These are phyloP conservation scores for Polypedilum vanderplanki DNA, from an alignment of 1,140 invertebrate species.

Conservation along the genomic window DNA sequence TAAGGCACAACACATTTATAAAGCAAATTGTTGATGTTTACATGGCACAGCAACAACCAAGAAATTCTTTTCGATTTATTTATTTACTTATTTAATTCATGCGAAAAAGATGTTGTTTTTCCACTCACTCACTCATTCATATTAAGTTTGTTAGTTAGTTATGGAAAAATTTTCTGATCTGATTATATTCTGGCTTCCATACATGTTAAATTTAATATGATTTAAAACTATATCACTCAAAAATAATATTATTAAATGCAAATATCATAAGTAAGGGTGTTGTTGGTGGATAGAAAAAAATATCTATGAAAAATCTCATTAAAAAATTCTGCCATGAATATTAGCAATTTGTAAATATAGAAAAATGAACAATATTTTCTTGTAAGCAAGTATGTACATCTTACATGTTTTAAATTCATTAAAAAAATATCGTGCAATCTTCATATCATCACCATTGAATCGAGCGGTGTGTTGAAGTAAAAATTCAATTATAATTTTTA, in stretches of 20 bases:
- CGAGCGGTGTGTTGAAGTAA: no score
- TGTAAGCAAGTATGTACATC: background rate
- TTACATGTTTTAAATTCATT: no score
- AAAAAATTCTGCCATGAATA: no score
- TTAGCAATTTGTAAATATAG: background rate
- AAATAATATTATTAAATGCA: slow-evolving; percentile 20
- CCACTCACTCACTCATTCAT: background rate
- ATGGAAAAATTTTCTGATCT: no score
- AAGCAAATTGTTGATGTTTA: slow-evolving; percentile 9
- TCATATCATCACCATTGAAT: no score
- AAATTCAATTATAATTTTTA: no score
- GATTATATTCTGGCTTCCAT: no score
- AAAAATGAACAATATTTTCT: background rate
- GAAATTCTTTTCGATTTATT: no score
- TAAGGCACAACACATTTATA: background rate
- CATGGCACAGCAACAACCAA: background rate
- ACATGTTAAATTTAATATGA: background rate
- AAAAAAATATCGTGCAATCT: no score
- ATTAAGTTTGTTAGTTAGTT: no score
- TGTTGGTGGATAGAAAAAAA: background rate
- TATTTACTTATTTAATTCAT: slow-evolving; percentile 7
- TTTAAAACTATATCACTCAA: slow-evolving; percentile 19
- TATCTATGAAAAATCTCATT: background rate
- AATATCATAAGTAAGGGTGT: background rate
- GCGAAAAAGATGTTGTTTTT: slow-evolving; percentile 2